Percentiles rank a stretch among this genome's conserved stretches.
phyloP scores from a whole-genome alignment of 2,797 vertebrate genomes.

The Lacerta bilineata region DNA sequence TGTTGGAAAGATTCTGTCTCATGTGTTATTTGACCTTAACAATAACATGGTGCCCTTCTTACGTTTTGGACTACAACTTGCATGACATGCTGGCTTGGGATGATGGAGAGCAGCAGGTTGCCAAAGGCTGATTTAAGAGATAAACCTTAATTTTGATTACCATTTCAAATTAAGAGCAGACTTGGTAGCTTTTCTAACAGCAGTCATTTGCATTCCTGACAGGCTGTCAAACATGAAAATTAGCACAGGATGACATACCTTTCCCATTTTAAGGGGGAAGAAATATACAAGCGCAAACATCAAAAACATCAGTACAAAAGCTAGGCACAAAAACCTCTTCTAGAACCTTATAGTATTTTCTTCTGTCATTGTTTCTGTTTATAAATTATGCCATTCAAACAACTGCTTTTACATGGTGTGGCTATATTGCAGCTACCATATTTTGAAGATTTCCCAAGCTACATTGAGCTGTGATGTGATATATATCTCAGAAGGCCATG shows the following conservation, averaged over 20 bases:
- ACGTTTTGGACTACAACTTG: too few relatives aligned
- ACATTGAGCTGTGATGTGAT: neutral
- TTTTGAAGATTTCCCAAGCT: neutral
- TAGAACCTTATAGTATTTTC: neutral
- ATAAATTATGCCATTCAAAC: neutral
- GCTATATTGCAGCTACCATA: neutral
- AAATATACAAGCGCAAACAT: neutral
- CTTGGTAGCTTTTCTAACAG: neutral
- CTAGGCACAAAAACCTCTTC: neutral
- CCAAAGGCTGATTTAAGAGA: too few relatives aligned
- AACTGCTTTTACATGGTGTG: neutral
- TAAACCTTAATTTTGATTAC: neutral
- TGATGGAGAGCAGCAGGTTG: too few relatives aligned
- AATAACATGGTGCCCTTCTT: too few relatives aligned
- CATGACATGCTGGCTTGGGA: too few relatives aligned
- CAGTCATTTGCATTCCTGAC: neutral
- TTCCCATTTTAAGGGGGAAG: neutral
- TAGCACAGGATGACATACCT: too few relatives aligned
- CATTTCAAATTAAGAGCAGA: neutral
- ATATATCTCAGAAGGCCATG: neutral
- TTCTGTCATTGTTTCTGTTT: neutral
- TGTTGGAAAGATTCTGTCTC: too few relatives aligned
- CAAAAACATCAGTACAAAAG: neutral
- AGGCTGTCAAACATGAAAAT: neutral
- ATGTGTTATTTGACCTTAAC: too few relatives aligned